phyloP scores from a whole-genome alignment of 2,797 vertebrate species.

The Pseudochaenichthys georgianus region DNA sequence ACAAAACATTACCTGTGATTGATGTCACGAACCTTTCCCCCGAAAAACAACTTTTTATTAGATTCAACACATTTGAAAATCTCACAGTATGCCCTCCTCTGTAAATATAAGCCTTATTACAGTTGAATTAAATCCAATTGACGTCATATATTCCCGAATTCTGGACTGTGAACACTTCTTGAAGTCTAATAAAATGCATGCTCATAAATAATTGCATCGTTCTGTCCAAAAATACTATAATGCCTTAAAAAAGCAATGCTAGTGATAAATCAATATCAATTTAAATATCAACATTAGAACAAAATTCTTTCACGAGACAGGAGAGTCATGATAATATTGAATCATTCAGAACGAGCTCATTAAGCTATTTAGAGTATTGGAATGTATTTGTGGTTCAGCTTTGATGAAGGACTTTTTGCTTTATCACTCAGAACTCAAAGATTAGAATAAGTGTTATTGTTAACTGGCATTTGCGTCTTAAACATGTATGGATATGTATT shows the following conservation, averaged over 20 bases:
- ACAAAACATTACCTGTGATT: conserved; percentile 30
- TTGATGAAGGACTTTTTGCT: neutral
- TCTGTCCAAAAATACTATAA: neutral
- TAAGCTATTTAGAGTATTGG: neutral
- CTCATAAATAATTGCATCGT: conserved; percentile 9
- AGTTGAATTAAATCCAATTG: neutral
- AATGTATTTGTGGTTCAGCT: neutral
- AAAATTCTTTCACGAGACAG: neutral
- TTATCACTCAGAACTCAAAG: neutral
- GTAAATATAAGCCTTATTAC: neutral
- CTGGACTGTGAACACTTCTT: neutral
- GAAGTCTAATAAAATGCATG: neutral
- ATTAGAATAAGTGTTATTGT: neutral
- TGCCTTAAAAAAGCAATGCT: neutral
- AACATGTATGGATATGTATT: neutral
- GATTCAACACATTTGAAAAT: neutral
- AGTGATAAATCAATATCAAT: neutral
- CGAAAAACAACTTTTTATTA: conserved; percentile 6
- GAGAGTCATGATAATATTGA: neutral
- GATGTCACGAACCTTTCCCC: conserved; percentile 7
- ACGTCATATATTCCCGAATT: neutral
- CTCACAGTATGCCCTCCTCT: neutral
- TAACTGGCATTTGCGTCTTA: neutral
- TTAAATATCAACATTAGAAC: neutral
- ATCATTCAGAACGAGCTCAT: conserved; percentile 5